Base-by-base conservation (phyloP, 2,797 vertebrate genomes). In the Sphenopsis melanotis region DNA sequence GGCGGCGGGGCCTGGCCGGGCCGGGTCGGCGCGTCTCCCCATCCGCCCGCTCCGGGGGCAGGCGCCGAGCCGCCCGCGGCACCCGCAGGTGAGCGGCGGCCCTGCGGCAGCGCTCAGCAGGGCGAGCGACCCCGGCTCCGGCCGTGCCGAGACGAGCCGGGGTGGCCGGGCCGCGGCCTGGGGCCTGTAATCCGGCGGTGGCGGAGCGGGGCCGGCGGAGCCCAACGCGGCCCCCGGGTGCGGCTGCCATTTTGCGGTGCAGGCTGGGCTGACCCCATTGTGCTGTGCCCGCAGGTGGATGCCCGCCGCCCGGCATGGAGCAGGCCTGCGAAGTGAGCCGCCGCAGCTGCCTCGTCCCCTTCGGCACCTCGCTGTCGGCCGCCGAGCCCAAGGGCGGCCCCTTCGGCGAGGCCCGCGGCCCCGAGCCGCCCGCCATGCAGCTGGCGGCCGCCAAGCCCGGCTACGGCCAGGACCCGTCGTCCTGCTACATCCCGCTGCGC, bases 401-500 rank as follows among this genome's bases (percentile, higher is more conserved):
- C 94, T 98, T 98, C 97, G 97, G 98, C 97, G 97, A 91, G 77
- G 72, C 60, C 94, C 89, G 85, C 75, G 92, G 92, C 80, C 39
- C 90, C 83, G 90, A 88, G 90, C 87, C 90, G 49, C 94, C 94
- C 53, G 87, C 92, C 90, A 94, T 90, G 92, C 92, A 94, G 49
- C 90, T 94, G 97, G 96, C 95, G 97, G 98, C 98, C 86, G 97
- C 98, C 78, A 98, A 98, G 89, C 97, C 97, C 68, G 98, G 98
- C 90, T 94, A 97, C 94, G 98, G 98, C 87, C 98, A 98, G 92
- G 98, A 98, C 87, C 98, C 94, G 27, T 96, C 98, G 32, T 98
- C 98, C 63, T 97, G 98, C 95, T 99, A 98, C 97, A 98, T 98
- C 97, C 98, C 98, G 46, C 97, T 99, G 86, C 98, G 98, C 95